A percentile compares a stretch with the other conserved stretches of the same genome.
phyloP scores from a whole-genome alignment of 2,113 vertebrate genomes.

The Myrmecophaga tridactyla region DNA sequence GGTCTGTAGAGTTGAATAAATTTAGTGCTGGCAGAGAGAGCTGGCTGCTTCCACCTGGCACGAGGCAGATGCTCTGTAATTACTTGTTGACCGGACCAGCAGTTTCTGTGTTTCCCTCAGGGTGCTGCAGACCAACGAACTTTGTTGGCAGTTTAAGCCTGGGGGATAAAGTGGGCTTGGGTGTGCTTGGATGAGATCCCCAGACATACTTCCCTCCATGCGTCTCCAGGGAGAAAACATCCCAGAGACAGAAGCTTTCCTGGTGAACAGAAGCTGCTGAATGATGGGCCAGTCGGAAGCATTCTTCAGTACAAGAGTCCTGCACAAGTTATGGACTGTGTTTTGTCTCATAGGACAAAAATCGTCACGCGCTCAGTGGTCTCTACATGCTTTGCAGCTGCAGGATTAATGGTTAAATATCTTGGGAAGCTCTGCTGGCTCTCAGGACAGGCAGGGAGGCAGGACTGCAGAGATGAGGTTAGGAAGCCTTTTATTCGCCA shows the following conservation, averaged over 20 bases:
- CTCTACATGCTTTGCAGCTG: background rate
- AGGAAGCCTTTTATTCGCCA: background rate
- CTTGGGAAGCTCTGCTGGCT: background rate
- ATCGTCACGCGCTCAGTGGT: background rate
- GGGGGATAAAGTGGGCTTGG: background rate
- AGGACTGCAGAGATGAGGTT: background rate
- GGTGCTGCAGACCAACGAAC: background rate
- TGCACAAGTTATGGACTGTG: background rate
- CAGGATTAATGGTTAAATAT: background rate
- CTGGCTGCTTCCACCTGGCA: background rate
- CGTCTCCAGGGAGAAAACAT: background rate
- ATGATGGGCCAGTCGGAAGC: background rate
- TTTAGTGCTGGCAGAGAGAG: background rate
- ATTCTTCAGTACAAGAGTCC: no score
- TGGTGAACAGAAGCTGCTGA: background rate
- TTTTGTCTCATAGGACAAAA: conserved; percentile 33
- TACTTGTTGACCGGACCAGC: background rate
- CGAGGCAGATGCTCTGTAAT: background rate
- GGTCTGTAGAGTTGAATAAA: background rate
- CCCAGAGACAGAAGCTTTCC: background rate
- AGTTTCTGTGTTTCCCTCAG: background rate
- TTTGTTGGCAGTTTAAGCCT: background rate
- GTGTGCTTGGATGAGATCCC: background rate
- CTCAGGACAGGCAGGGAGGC: background rate
- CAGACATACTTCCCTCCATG: background rate